A percentile compares a stretch with the other conserved stretches of the same genome.
Evolutionary conservation across 2,888 invertebrate genomes (phyloP).

Genomic region (Prenolepis imparis): DNA sequence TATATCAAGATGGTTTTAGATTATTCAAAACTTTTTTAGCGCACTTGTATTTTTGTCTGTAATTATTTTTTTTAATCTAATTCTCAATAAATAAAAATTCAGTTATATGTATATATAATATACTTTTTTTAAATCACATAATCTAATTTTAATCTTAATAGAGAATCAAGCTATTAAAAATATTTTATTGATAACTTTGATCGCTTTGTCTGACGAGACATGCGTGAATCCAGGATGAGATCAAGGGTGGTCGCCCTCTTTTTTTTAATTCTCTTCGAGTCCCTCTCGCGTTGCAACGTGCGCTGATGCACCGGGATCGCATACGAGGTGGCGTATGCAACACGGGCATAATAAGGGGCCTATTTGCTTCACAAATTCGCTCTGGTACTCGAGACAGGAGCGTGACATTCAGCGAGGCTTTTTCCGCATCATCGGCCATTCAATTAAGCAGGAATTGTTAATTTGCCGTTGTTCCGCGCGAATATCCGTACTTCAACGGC

Average conservation of each 20-base stretch:
- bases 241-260: conserved; percentile 54
- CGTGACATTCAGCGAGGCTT: conserved; percentile 68
- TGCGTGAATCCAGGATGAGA: conserved; percentile 25
- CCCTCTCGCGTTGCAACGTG: conserved; percentile 57
- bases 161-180: neutral
- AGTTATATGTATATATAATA: neutral
- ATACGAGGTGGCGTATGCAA: conserved; percentile 71
- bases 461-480: conserved; percentile 73
- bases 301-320: conserved; percentile 69
- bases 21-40: neutral
- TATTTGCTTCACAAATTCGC: conserved; percentile 82
- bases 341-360: conserved; percentile 75
- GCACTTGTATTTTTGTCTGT: neutral
- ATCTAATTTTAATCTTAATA: neutral
- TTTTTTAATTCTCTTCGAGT: conserved; percentile 33
- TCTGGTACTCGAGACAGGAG: conserved; percentile 67
- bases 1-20: neutral
- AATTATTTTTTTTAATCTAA: neutral
- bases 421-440: conserved; percentile 76
- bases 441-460: conserved; percentile 82
- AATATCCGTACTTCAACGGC: conserved; percentile 67
- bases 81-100: neutral
- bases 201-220: conserved; percentile 13
- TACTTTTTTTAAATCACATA: neutral
- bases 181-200: neutral